Percentiles rank a stretch among this genome's conserved stretches.
These are phyloP conservation scores for Gallinago media DNA, from an alignment of 2,113 vertebrate species.

Conservation along the genomic window DNA sequence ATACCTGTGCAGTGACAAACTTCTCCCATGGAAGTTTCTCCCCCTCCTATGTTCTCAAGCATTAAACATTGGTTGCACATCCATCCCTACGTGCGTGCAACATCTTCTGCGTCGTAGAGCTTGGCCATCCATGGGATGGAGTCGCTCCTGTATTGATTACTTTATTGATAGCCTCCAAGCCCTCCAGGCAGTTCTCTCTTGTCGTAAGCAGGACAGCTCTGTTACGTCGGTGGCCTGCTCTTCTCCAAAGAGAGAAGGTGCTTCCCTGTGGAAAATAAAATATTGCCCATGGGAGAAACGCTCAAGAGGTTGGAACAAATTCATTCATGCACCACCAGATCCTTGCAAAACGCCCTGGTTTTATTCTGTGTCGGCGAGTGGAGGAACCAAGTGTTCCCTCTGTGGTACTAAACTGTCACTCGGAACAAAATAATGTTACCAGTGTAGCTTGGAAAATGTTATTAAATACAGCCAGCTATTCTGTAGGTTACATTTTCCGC, in stretches of 20 bases:
- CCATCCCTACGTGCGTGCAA: fast-evolving
- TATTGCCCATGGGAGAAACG: background rate
- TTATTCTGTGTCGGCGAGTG: background rate
- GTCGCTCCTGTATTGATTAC: background rate
- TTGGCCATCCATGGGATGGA: background rate
- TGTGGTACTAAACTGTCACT: background rate
- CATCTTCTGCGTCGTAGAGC: background rate
- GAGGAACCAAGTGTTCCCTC: background rate
- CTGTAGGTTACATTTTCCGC: background rate
- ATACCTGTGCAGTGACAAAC: background rate
- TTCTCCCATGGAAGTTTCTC: background rate
- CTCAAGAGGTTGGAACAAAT: conserved; percentile 31
- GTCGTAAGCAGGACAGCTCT: background rate
- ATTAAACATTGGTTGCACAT: background rate
- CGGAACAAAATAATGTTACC: background rate
- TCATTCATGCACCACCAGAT: background rate
- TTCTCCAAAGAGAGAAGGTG: background rate
- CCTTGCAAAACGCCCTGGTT: background rate
- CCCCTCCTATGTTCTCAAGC: background rate
- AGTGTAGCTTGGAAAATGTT: background rate
- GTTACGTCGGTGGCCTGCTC: background rate
- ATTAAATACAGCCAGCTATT: background rate
- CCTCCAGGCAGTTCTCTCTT: background rate
- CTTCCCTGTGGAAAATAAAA: conserved; percentile 27
- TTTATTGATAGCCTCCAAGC: fast-evolving